These are phyloP conservation scores for Podilymbus podiceps DNA, from an alignment of 2,113 vertebrate species.

Conservation along the genomic window DNA sequence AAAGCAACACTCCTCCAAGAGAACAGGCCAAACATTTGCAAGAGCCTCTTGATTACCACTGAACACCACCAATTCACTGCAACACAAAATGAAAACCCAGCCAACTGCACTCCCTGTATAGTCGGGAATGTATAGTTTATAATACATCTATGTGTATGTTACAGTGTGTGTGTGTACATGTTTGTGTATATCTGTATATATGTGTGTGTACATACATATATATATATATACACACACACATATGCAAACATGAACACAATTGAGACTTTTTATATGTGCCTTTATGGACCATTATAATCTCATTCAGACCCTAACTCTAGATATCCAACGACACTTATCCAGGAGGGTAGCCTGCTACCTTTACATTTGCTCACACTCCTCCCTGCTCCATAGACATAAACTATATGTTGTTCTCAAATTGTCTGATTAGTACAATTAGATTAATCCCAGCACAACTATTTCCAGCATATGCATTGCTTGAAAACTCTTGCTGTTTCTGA, in stretches of 20 bases:
- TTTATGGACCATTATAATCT: neutral
- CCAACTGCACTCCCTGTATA: neutral
- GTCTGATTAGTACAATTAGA: neutral
- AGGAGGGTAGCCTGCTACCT: neutral
- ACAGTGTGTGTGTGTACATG: fast-evolving
- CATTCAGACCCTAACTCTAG: neutral
- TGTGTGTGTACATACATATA: fast-evolving
- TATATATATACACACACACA: fast-evolving
- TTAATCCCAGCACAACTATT: neutral
- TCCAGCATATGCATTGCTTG: neutral
- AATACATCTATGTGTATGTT: neutral
- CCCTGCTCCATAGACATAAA: neutral
- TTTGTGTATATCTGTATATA: neutral
- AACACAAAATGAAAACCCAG: neutral
- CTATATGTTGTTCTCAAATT: neutral
- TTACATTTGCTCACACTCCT: neutral
- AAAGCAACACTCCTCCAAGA: neutral
- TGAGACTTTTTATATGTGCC: neutral
- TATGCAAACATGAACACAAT: neutral
- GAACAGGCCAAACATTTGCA: neutral
- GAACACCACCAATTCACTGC: neutral
- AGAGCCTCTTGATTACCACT: neutral
- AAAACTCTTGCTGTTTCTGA: neutral
- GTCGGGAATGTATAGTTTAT: neutral
- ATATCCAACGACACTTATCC: neutral